Base-by-base conservation (phyloP, 2,113 vertebrate genomes). In the Ageneiosus marmoratus region DNA sequence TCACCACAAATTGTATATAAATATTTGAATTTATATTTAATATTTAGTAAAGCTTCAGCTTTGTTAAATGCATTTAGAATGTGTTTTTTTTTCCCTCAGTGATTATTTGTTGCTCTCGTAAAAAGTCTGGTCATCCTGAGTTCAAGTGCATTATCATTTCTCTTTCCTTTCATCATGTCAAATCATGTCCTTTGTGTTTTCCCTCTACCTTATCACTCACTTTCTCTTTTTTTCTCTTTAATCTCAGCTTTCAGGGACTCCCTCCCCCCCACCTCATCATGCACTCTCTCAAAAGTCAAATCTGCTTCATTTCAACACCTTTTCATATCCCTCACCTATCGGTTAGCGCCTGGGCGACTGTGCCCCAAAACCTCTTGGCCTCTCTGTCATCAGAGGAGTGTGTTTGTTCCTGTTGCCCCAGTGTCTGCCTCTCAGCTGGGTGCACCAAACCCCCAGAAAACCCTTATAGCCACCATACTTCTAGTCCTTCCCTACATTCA, bases 271-370 rank as follows among this genome's bases (percentile, higher is more conserved):
- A 73, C 63, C 53, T 58, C 88, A 79, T 76, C 63, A 78, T 73
- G 24, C 55, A 56, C 60, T 80, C 83, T 78, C 75, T 88, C 80
- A 90, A 91, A 91, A 88, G 48, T 72, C 29, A 88, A 87, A 90
- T 90, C 87, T n/a, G 73, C 74, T 89, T 50, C 22, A 70, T 93
- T 92, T 94, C 92, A 93, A 90, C 92, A 92, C 92, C 88, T 91
- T 88, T 89, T 92, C 91, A 92, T 90, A 90, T 89, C 82, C 79
- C 80, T 82, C 77, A 63, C 82, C 72, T 67, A 50, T 72, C 62
- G 82, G 77, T 83, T 86, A 75, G 90, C 89, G 79, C 85, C 27
- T 10, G 13, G 51, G 20, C 22, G 4, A 48, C 24, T 34, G 74
- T 69, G 85, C 78, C 69, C 73, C 83, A 77, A n/a, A 41, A 55